Evolutionary conservation across 2,797 vertebrate species (phyloP).

Genomic region (Acanthopagrus latus): DNA sequence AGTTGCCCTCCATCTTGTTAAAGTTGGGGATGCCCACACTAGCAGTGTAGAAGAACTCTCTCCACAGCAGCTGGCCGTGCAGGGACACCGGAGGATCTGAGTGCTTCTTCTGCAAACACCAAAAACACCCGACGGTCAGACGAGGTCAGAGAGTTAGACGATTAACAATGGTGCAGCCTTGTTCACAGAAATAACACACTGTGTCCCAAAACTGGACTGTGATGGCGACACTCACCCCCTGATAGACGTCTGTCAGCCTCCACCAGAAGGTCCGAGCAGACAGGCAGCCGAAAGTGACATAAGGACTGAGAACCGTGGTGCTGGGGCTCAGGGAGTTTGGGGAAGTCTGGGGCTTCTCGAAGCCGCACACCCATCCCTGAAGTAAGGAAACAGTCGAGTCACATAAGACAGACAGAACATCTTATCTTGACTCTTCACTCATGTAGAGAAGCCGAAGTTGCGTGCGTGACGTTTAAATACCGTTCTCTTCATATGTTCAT

Average conservation of each 20-base stretch:
- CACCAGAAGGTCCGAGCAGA: constrained; percentile 88
- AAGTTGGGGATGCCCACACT: constrained; percentile 84
- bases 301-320: constrained; percentile 88
- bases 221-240: constrained; percentile 73
- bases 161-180: not conserved
- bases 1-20: constrained; percentile 84
- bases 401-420: no score
- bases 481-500: constrained; percentile 78
- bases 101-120: constrained; percentile 81
- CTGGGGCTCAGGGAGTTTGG: constrained; percentile 86
- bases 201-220: not conserved
- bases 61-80: constrained; percentile 88
- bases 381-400: not conserved
- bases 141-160: not conserved
- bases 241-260: constrained; percentile 81
- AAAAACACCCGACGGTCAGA: not conserved
- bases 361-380: constrained; percentile 85
- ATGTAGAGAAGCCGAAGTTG: not conserved
- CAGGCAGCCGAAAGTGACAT: constrained; percentile 85
- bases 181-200: not conserved
- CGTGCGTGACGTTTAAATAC: constrained; percentile 53
- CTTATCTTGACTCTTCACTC: not conserved
- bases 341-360: constrained; percentile 86
- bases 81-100: constrained; percentile 85
- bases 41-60: constrained; percentile 88